Conservation (phyloP, 2,113 vertebrate genomes). For the Otis tarda region DNA sequence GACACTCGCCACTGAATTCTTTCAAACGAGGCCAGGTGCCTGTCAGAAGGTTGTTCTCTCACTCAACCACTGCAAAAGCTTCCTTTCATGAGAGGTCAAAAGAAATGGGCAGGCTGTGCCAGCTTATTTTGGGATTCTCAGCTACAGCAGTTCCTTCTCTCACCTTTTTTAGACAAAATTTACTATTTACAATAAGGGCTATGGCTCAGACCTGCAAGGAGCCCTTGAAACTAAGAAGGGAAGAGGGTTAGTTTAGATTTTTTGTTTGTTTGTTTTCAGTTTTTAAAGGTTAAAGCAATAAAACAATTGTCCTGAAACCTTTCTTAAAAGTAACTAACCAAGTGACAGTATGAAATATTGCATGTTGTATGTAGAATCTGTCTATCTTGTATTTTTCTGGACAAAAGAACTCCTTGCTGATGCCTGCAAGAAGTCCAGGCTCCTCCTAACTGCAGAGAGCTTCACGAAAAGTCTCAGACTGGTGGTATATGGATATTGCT, state of each 20-base stretch:
- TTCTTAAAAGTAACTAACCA: background rate
- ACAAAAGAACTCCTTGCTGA: background rate
- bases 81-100: background rate
- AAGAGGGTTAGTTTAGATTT: background rate
- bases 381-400: background rate
- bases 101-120: background rate
- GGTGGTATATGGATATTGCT: background rate
- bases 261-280: background rate
- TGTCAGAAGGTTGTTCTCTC: background rate
- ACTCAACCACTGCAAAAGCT: background rate
- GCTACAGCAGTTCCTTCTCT: background rate
- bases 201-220: background rate
- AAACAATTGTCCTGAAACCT: background rate
- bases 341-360: background rate
- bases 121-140: background rate
- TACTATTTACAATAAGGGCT: background rate
- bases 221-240: background rate
- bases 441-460: background rate
- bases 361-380: background rate
- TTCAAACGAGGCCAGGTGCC: background rate
- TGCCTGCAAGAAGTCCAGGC: background rate
- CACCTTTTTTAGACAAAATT: background rate
- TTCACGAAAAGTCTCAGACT: background rate
- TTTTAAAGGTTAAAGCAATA: constrained; percentile 15
- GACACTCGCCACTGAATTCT: background rate